Conservation (phyloP, 1,140 invertebrate species). For the Hyles euphorbiae region DNA sequence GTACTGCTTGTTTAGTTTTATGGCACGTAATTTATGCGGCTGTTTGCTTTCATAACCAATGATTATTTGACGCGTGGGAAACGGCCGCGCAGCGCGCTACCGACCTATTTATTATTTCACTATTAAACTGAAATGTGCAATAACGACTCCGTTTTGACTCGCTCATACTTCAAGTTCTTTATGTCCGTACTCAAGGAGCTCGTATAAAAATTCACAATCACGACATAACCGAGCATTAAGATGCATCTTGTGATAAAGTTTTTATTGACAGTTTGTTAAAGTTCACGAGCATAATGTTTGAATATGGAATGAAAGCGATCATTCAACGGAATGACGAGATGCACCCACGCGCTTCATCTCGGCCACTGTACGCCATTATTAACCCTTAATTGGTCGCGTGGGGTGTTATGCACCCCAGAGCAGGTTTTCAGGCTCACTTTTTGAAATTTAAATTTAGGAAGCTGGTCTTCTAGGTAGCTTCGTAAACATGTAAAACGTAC, state of each 20-base stretch:
- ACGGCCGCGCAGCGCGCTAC: conserved; percentile 4
- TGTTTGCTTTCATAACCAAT: conserved; percentile 12
- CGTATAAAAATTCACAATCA: no score
- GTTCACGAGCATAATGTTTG: conserved; percentile 4
- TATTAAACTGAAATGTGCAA: conserved; percentile 2
- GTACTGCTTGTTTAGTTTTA: conserved; percentile 25
- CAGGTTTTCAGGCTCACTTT: no score
- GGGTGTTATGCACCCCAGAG: no score
- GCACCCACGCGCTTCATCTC: conserved; percentile 45
- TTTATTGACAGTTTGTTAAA: no score
- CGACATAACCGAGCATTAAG: no score
- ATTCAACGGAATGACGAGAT: conserved; percentile 25
- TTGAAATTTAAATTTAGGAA: no score
- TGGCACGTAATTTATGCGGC: conserved; percentile 15
- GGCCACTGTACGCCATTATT: conserved; percentile 50
- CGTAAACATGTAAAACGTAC: no score
- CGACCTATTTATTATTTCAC: conserved; percentile 5
- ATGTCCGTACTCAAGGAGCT: no score
- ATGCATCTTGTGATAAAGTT: no score
- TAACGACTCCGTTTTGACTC: background rate
- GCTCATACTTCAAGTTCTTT: no score
- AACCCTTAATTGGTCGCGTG: no score
- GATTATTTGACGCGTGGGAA: conserved; percentile 24
- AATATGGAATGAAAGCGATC: conserved; percentile 18
- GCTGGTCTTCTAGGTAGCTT: no score